A percentile compares a stretch with the other conserved stretches of the same genome.
These are phyloP conservation scores for Nyctalus aviator DNA, from an alignment of 2,797 vertebrate genomes.

Conservation along the genomic window DNA sequence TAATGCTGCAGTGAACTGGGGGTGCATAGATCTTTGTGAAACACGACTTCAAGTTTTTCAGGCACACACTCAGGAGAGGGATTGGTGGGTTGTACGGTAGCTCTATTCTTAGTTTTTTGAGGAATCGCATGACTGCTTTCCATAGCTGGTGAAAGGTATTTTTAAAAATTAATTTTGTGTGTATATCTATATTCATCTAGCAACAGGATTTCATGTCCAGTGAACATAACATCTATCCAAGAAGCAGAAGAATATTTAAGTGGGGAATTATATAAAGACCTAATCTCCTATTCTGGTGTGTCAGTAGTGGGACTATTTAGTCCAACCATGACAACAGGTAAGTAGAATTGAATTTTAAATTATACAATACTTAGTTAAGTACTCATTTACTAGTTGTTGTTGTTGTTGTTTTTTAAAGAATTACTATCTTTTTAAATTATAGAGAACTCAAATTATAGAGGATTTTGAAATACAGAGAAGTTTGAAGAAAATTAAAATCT, in stretches of 20 bases:
- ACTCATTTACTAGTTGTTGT: neutral
- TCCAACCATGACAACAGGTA: slow-evolving; percentile 88
- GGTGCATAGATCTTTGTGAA: no score
- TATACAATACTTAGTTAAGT: neutral
- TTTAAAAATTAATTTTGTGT: slow-evolving; percentile 82
- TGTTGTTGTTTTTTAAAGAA: neutral
- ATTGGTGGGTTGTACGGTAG: no score
- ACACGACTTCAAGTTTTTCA: no score
- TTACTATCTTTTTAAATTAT: slow-evolving; percentile 23
- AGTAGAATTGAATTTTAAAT: slow-evolving; percentile 41
- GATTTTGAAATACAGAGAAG: slow-evolving; percentile 15
- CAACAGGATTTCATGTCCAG: slow-evolving; percentile 87
- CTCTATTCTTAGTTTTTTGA: no score
- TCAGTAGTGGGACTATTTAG: slow-evolving; percentile 92
- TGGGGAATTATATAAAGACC: slow-evolving; percentile 85
- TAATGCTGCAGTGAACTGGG: no score
- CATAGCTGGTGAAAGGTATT: neutral
- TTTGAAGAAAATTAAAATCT: slow-evolving; percentile 26
- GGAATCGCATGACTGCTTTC: no score
- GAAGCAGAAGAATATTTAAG: slow-evolving; percentile 92
- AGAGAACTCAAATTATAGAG: neutral
- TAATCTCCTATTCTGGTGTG: slow-evolving; percentile 75
- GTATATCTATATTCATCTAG: slow-evolving; percentile 89
- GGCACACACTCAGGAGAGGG: no score
- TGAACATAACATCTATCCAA: slow-evolving; percentile 86